A percentile compares a stretch with the other conserved stretches of the same genome.
Evolutionary conservation across 2,797 vertebrate genomes (phyloP).

Genomic region (Leptodactylus fallax): DNA sequence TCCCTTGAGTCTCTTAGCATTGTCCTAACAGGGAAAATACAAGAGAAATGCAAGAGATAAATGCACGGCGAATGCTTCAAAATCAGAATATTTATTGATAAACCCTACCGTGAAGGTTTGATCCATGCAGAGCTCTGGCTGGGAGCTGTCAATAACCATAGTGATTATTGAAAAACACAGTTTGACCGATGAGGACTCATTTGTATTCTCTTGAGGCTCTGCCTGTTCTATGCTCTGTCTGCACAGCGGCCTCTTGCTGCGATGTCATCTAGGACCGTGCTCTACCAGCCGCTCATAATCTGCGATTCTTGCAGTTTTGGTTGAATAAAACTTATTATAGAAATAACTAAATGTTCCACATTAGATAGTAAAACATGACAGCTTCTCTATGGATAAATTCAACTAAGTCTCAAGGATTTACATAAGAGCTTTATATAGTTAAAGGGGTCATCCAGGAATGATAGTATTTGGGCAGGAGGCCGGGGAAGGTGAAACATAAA

Average conservation of each 20-base stretch:
- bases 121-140: slow-evolving; percentile 44
- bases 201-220: slow-evolving; percentile 49
- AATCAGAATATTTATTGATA: slow-evolving; percentile 55
- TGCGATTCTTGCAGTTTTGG: slow-evolving; percentile 11
- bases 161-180: slow-evolving; percentile 60
- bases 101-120: slow-evolving; percentile 54
- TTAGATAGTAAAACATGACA: neutral
- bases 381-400: neutral
- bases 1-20: neutral
- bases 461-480: too few relatives aligned
- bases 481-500: too few relatives aligned
- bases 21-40: neutral
- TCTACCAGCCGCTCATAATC: slow-evolving; percentile 16
- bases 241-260: slow-evolving; percentile 15
- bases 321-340: neutral
- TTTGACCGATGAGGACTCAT: slow-evolving; percentile 53
- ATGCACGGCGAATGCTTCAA: slow-evolving; percentile 3
- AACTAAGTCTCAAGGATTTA: neutral
- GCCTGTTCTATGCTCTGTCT: slow-evolving; percentile 15
- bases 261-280: slow-evolving; percentile 27
- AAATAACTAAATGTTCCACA: neutral
- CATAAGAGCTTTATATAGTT: too few relatives aligned
- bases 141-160: slow-evolving; percentile 57
- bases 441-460: too few relatives aligned
- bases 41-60: slow-evolving; percentile 38